Conservation (phyloP, 2,113 vertebrate species). For the Alouatta palliata region DNA sequence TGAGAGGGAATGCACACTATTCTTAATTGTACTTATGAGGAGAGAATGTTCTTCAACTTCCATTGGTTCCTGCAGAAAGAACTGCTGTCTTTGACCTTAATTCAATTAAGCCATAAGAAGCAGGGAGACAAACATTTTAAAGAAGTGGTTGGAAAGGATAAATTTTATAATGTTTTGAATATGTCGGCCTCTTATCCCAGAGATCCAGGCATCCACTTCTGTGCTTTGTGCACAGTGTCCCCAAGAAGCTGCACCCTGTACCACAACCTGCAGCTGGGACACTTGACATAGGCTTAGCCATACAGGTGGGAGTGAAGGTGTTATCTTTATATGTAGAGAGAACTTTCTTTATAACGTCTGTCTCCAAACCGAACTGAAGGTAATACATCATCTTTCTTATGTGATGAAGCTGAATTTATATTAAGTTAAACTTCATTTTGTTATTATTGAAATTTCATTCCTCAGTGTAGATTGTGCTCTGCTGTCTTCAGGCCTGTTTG, state of each 20-base stretch:
- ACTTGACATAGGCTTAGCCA: too few species aligned
- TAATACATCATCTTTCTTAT: not conserved
- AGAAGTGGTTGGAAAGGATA: not conserved
- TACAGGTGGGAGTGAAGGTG: not conserved
- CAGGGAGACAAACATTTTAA: not conserved
- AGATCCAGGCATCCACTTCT: not conserved
- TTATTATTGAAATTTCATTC: not conserved
- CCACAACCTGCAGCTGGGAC: not conserved
- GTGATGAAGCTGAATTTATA: not conserved
- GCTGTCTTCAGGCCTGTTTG: not conserved
- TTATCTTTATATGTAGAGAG: not conserved
- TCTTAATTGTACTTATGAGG: not conserved
- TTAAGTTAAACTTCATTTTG: not conserved
- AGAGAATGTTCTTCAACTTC: not conserved
- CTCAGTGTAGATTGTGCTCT: not conserved
- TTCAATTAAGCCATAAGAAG: not conserved
- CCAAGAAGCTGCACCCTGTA: not conserved
- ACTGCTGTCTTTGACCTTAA: not conserved
- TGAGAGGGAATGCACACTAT: not conserved
- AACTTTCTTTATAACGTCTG: not conserved
- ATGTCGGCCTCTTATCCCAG: not conserved
- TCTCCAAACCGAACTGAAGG: not conserved
- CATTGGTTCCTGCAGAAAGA: not conserved
- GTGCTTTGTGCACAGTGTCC: not conserved
- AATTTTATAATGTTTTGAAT: not conserved